Evolutionary conservation across 1,140 invertebrate genomes (phyloP).

Genomic region (Tetramorium alpestre): DNA sequence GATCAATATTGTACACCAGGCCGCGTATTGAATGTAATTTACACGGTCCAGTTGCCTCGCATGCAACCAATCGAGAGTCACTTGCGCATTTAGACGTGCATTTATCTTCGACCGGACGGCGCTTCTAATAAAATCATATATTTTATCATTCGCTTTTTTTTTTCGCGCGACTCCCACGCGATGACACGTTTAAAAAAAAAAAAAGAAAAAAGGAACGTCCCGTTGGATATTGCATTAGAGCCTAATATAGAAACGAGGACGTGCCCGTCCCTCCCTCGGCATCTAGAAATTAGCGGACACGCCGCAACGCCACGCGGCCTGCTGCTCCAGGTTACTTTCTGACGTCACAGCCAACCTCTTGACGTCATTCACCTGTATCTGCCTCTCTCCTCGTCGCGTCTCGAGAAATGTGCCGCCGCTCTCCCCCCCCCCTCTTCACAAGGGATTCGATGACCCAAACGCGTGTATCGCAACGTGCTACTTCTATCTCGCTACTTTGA

Average conservation of each 20-base stretch:
- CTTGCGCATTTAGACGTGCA: conserved; percentile 3
- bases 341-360: conserved; percentile 76
- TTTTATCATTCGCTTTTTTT: background rate
- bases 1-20: conserved; percentile 53
- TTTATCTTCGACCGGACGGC: conserved; percentile 1
- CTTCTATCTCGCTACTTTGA: conserved; percentile 26
- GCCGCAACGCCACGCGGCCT: conserved; percentile 3
- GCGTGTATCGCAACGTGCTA: background rate
- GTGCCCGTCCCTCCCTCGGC: background rate
- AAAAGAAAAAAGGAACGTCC: background rate
- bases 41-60: conserved; percentile 42
- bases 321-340: conserved; percentile 70
- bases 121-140: conserved; percentile 29
- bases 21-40: conserved; percentile 56
- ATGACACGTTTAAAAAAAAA: conserved; percentile 7
- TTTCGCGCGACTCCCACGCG: conserved; percentile 8
- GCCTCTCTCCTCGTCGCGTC: conserved; percentile 57
- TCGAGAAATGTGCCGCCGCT: background rate
- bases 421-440: background rate
- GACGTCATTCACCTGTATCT: conserved; percentile 78
- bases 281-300: conserved; percentile 47
- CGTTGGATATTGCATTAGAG: conserved; percentile 48
- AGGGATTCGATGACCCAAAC: conserved; percentile 30
- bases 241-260: conserved; percentile 61
- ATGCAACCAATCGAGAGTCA: conserved; percentile 32